Evolutionary conservation across 92 coral and sea anemone species (phyloP).

Genomic region (Desmophyllum pertusum): DNA sequence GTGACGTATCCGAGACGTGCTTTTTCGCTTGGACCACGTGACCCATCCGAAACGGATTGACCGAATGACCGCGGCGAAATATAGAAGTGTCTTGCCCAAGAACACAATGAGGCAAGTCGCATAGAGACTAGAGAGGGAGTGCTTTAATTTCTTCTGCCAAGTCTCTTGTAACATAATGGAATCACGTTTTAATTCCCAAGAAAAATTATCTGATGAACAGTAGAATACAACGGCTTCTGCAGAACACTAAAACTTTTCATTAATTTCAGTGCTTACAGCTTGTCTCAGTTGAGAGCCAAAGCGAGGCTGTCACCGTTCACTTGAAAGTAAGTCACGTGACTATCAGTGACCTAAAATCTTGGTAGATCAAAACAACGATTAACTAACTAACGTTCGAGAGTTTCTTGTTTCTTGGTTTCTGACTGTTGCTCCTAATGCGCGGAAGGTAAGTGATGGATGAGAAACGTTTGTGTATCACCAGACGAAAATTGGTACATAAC

Average conservation of each 20-base stretch:
- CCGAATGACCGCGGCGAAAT: too few species aligned
- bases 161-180: too few species aligned
- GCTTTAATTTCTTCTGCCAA: not conserved
- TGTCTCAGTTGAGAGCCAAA: not conserved
- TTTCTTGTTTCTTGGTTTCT: not conserved
- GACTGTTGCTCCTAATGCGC: not conserved
- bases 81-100: too few species aligned
- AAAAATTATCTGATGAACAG: too few species aligned
- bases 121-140: not conserved
- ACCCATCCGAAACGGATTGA: too few species aligned
- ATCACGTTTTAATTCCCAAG: not conserved
- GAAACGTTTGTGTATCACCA: not conserved
- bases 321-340: slow-evolving; percentile 25
- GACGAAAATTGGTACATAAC: not conserved
- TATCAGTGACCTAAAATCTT: slow-evolving; percentile 6
- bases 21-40: too few species aligned
- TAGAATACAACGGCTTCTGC: too few species aligned
- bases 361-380: not conserved
- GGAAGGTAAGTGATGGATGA: slow-evolving; percentile 7
- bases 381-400: not conserved
- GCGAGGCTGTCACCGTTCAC: slow-evolving; percentile 26
- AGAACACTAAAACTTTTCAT: not conserved
- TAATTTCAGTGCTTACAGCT: not conserved
- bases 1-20: too few species aligned
- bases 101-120: not conserved